Evolutionary conservation across 2,888 invertebrate species (phyloP).

Genomic region (Germaria angustata): DNA sequence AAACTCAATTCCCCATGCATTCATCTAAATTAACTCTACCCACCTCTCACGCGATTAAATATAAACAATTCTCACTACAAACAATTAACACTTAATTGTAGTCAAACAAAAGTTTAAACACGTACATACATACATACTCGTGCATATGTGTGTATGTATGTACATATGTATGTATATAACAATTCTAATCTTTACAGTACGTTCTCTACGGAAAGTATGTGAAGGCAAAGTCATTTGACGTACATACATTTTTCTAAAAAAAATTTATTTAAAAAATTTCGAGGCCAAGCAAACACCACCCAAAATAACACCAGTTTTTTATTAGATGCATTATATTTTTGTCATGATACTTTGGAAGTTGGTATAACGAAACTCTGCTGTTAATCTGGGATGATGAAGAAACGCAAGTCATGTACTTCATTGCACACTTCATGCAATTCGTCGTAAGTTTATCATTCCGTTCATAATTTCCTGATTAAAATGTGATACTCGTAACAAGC

Average conservation of each 20-base stretch:
- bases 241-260: no score
- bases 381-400: not conserved
- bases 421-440: not conserved
- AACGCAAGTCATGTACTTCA: constrained; percentile 10
- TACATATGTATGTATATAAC: not conserved
- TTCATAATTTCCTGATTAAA: not conserved
- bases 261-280: not conserved
- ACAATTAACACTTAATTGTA: not conserved
- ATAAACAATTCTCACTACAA: not conserved
- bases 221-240: not conserved
- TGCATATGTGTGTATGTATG: no score
- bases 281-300: not conserved
- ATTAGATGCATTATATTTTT: no score
- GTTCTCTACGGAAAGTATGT: not conserved
- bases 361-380: not conserved
- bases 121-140: not conserved
- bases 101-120: no score
- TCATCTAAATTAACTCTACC: not conserved
- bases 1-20: not conserved
- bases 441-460: not conserved
- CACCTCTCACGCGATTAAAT: not conserved
- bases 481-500: no score
- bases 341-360: not conserved
- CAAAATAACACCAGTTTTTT: no score
- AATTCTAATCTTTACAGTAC: not conserved